Evolutionary conservation across 2,888 invertebrate genomes (phyloP).

Genomic region (Gerris lacustris): DNA sequence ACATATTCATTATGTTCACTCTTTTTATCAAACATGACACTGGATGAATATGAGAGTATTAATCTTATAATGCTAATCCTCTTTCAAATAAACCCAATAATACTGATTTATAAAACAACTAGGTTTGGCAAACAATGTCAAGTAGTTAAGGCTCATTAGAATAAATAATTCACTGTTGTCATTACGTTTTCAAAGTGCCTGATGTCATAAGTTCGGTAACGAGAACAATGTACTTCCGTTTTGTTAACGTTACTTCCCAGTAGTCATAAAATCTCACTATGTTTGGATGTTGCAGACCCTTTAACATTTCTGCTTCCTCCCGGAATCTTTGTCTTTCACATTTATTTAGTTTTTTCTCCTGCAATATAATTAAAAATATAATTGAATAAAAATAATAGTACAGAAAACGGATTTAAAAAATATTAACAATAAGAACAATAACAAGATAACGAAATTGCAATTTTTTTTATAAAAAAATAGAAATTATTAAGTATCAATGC

Average conservation of each 20-base stretch:
- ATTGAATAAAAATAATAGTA: too few relatives aligned
- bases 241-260: slow-evolving; percentile 88
- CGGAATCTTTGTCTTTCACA: slow-evolving; percentile 87
- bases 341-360: slow-evolving; percentile 95
- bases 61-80: too few relatives aligned
- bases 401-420: not conserved
- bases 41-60: too few relatives aligned
- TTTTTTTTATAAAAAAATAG: too few relatives aligned
- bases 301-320: slow-evolving; percentile 97
- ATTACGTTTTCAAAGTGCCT: slow-evolving; percentile 92
- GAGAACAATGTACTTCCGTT: slow-evolving; percentile 93
- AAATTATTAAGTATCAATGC: too few relatives aligned
- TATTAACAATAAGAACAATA: not conserved
- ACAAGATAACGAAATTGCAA: not conserved
- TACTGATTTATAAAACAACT: too few relatives aligned
- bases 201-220: slow-evolving; percentile 99
- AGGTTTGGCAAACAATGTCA: too few relatives aligned
- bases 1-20: too few relatives aligned
- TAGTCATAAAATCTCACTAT: slow-evolving; percentile 97
- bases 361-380: slow-evolving; percentile 30
- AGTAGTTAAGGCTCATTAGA: too few relatives aligned
- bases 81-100: too few relatives aligned
- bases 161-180: too few relatives aligned
- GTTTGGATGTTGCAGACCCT: slow-evolving; percentile 95
- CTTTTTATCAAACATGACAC: too few relatives aligned